A percentile compares a stretch with the other conserved stretches of the same genome.
These are phyloP conservation scores for Schizothorax lantsangensis DNA, from an alignment of 2,797 vertebrate genomes.

Conservation along the genomic window DNA sequence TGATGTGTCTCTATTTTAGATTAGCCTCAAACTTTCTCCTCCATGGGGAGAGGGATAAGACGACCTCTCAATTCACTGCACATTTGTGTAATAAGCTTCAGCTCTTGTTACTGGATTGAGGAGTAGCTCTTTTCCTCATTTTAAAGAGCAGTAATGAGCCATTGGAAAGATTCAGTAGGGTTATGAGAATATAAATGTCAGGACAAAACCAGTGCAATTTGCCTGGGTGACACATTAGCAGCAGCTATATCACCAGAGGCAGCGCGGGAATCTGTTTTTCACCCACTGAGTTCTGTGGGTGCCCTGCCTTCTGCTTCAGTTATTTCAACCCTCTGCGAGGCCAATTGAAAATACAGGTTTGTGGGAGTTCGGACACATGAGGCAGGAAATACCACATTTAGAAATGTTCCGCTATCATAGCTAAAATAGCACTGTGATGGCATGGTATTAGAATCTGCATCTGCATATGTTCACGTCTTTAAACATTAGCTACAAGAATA, in stretches of 20 bases:
- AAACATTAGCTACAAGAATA: not conserved
- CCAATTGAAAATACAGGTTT: constrained; percentile 40
- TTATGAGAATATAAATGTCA: constrained; percentile 78
- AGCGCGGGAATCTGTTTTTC: constrained; percentile 62
- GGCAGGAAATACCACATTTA: constrained; percentile 34
- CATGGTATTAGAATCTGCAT: constrained; percentile 11
- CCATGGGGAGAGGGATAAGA: constrained; percentile 61
- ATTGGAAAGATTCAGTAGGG: constrained; percentile 79
- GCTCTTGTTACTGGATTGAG: constrained; percentile 74
- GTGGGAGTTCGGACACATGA: constrained; percentile 14
- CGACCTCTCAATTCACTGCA: constrained; percentile 71
- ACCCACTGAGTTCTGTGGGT: constrained; percentile 61
- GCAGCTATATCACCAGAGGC: constrained; percentile 58
- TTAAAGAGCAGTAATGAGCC: constrained; percentile 79
- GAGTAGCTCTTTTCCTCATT: constrained; percentile 67
- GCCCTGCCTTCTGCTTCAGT: constrained; percentile 57
- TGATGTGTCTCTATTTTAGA: constrained; percentile 76
- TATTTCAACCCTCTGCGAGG: constrained; percentile 35
- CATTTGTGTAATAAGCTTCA: constrained; percentile 76
- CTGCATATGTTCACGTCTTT: not conserved
- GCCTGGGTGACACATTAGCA: constrained; percentile 73
- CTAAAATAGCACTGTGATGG: not conserved
- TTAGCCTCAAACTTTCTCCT: constrained; percentile 65
- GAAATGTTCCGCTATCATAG: not conserved
- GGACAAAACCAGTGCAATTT: constrained; percentile 71